phyloP scores from a whole-genome alignment of 2,113 vertebrate species.

The Mionectes macconnelli region DNA sequence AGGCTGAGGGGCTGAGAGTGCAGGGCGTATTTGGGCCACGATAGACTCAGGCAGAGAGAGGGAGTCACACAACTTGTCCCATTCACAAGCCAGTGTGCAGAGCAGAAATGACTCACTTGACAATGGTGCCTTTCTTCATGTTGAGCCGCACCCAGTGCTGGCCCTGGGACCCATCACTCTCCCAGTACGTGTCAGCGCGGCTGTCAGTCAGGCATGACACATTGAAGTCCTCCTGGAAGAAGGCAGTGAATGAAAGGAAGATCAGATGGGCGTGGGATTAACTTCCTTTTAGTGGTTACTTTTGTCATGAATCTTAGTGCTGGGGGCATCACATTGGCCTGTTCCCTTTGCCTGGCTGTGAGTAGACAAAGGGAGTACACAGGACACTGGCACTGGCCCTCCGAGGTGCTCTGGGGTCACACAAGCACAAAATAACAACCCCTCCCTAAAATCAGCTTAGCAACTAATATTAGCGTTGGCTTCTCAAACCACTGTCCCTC shows the following conservation, averaged over 20 bases:
- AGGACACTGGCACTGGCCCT: not conserved
- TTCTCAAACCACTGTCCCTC: not conserved
- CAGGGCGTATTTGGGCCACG: not conserved
- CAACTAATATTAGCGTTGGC: not conserved
- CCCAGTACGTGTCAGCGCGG: slow-evolving; percentile 93
- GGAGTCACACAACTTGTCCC: not conserved
- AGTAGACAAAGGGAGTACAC: not conserved
- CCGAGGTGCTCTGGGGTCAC: not conserved
- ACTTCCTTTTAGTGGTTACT: not conserved
- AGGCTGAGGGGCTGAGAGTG: not conserved
- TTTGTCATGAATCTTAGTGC: not conserved
- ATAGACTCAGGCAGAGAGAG: not conserved
- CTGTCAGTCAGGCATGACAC: slow-evolving; percentile 91
- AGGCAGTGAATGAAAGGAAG: not conserved
- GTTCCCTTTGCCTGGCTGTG: not conserved
- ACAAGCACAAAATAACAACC: not conserved
- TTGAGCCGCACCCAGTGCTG: slow-evolving; percentile 98
- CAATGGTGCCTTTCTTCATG: slow-evolving; percentile 96
- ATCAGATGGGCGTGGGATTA: not conserved
- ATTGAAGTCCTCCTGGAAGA: slow-evolving; percentile 88
- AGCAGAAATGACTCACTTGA: slow-evolving; percentile 82
- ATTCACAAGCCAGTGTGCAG: accelerated
- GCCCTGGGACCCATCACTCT: slow-evolving; percentile 96
- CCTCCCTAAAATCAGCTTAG: not conserved
- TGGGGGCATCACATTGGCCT: accelerated